Conservation (phyloP, 2,888 invertebrate species). For the Lymantria dispar region DNA sequence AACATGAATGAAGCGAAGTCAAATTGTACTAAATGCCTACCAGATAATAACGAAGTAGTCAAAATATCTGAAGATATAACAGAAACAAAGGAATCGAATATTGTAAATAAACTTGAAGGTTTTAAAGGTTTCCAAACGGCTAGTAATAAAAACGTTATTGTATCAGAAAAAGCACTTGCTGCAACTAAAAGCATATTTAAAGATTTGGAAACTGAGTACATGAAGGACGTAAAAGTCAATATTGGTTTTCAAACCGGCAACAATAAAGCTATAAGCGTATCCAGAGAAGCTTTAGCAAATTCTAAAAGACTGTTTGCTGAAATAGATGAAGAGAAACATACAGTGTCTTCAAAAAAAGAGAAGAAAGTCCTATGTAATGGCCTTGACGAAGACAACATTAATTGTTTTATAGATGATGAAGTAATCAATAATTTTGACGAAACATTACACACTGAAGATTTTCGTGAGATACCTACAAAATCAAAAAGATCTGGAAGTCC, state of each 20-base stretch:
- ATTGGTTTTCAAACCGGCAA: conserved; percentile 23
- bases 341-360: neutral
- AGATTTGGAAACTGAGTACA: neutral
- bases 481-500: conserved; percentile 65
- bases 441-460: conserved; percentile 61
- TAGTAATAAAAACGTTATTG: conserved; percentile 45
- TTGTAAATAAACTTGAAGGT: neutral
- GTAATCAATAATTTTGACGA: conserved; percentile 62
- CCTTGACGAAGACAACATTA: neutral
- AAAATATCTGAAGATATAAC: neutral
- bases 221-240: neutral
- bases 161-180: conserved; percentile 51
- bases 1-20: conserved; percentile 11
- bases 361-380: neutral
- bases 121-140: conserved; percentile 47
- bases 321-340: conserved; percentile 4
- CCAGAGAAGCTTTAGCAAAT: conserved; percentile 30
- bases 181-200: neutral
- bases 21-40: neutral
- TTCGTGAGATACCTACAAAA: conserved; percentile 40
- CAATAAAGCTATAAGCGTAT: conserved; percentile 22
- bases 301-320: conserved; percentile 37
- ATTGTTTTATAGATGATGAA: conserved; percentile 41
- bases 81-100: neutral
- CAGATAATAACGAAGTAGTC: neutral